Base-by-base conservation (phyloP, 2,797 vertebrate genomes). In the Geotrypetes seraphini region DNA sequence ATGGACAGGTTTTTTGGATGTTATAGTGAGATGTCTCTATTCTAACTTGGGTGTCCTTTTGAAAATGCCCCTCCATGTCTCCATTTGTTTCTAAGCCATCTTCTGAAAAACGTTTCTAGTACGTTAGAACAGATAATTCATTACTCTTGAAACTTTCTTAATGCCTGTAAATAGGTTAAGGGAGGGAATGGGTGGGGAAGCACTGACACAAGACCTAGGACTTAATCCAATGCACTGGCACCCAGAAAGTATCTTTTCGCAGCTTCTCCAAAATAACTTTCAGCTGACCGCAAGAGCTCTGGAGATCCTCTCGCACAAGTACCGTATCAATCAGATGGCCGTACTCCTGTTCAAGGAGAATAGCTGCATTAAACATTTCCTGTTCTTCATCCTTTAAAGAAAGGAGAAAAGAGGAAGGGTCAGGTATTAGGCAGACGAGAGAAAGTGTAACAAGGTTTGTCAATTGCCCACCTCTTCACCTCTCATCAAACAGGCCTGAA, bases 261-360 rank as follows among this genome's bases (percentile, higher is more conserved):
- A 92, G 68, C 43, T 71, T 79, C 47, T 93, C 90, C 37, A 95
- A 43, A 22, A 90, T 53, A 3, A 25, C 58, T 63, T 73, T 86
- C 38, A 97, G 80, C 57, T 96, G 88, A 23, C 61, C 64, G 43
- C 68, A 81, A 9, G 87, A 78, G 18, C 79, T 78, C 58, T 73
- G 78, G 5, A 85, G 73, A 19, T 94, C 89, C 46, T 90, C 87
- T 57, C 84, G 92, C 50, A 92, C 72, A 60, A 96, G 55, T 2
- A 91, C 57, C 0, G 81, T 66, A 40, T 97, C 89, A 54, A 88
- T 83, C 75, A 89, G 81, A 30, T 95, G 87, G 30, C 93, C 87
- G 0, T 86, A 91, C 43, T 81, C 69, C 56, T 86, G 81, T 13
- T 93, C 89, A 30, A 92, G 81, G 58, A 71, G 82, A 29, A 86